These are phyloP conservation scores for Ardeotis arabs DNA, from an alignment of 2,113 vertebrate species.

Conservation along the genomic window DNA sequence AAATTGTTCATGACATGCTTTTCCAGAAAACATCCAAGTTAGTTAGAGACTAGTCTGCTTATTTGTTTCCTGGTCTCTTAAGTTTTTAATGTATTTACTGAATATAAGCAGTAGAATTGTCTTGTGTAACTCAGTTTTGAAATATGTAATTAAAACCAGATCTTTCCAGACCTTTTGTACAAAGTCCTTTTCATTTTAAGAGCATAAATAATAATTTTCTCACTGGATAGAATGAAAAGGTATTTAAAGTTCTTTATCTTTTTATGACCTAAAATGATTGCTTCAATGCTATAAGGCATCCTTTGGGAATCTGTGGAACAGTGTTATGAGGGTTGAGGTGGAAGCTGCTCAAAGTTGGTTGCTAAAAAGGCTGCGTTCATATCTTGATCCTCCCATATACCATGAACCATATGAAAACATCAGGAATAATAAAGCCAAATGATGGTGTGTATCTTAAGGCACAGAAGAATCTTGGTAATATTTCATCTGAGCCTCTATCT, in stretches of 20 bases:
- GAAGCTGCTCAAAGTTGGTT: not conserved
- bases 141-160: slow-evolving; percentile 36
- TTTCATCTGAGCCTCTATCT: slow-evolving; percentile 4
- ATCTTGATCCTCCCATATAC: slow-evolving; percentile 17
- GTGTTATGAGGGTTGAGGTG: not conserved
- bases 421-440: slow-evolving; percentile 14
- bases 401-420: slow-evolving; percentile 6
- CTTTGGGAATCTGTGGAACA: not conserved
- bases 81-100: slow-evolving; percentile 29
- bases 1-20: not conserved
- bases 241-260: slow-evolving; percentile 32
- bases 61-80: not conserved
- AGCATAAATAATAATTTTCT: slow-evolving; percentile 13
- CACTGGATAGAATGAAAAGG: not conserved
- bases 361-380: not conserved
- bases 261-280: slow-evolving; percentile 42
- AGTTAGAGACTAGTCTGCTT: not conserved
- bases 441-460: not conserved
- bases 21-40: not conserved
- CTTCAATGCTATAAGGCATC: not conserved
- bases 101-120: not conserved
- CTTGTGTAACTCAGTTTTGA: slow-evolving; percentile 30
- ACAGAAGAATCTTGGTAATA: not conserved
- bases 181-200: slow-evolving; percentile 11
- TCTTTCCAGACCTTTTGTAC: not conserved